Evolutionary conservation across 1,140 invertebrate genomes (phyloP), one percentile per base, ranked within the genome.

Genomic region (Melitaea cinxia): DNA sequence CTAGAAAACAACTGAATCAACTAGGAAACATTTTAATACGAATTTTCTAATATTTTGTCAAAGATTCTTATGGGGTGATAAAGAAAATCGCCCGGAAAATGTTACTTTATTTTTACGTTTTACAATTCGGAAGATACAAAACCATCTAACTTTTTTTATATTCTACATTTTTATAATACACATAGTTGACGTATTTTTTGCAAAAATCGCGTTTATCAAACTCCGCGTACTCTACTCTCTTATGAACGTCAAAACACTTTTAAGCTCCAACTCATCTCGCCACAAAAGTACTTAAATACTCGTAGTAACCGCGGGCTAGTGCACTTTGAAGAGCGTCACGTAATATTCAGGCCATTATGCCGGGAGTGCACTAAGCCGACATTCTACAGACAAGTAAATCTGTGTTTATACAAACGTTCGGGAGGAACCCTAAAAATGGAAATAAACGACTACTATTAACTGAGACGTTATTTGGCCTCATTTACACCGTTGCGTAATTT

Each of bases 341-440:
- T 30, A 49, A 49, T 59, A 30, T 59, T 49, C 42, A 45, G 42
- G 23, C 26, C 42, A 49, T 59, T 59, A 59, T 59, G 28, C 28
- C 4, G 15, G 10, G 7, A 59, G 42, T 47, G 42, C 21, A 47
- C 42, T 47, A 59, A 59, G 56, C 42, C 42, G 26, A 33, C 35
- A 47, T 39, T 57, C 55, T 39, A 59, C 39, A 28, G 39, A 33
- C 45, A 59, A 59, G 42, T 59, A 59, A 63, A 63, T 63, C 61
- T 35, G 61, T 47, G 52, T 49, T 50, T 35, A 49, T 49, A 45
- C 50, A 49, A 55, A 50, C 61, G 55, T 55, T 37, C 47, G 54
- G 39, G 35, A 55, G 14, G 55, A 57, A 58, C 59, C 59, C 66
- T 59, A 68, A 68, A 68, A 68, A 68, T 68, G 66, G 61, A 68